Evolutionary conservation across 2,797 vertebrate species (phyloP).

Genomic region (Spondyliosoma cantharus): DNA sequence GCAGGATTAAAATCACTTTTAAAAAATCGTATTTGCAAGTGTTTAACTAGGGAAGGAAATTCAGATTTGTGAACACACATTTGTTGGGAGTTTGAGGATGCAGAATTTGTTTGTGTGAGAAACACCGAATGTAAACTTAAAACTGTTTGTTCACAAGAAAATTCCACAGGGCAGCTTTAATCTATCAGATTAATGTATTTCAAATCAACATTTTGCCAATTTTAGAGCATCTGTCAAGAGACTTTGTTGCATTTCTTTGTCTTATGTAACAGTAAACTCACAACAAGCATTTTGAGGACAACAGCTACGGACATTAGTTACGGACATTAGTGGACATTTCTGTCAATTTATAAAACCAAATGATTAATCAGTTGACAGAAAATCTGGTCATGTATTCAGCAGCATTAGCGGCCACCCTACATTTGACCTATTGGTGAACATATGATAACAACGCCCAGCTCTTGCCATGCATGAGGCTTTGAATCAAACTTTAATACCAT

Average conservation of each 20-base stretch:
- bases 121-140: not conserved
- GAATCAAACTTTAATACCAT: not conserved
- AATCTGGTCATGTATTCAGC: not conserved
- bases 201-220: not conserved
- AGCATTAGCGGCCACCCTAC: no score
- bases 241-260: not conserved
- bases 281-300: not conserved
- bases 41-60: accelerated
- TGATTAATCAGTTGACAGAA: not conserved
- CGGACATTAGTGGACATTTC: not conserved
- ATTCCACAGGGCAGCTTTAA: not conserved
- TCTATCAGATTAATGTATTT: not conserved
- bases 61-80: not conserved
- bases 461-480: not conserved
- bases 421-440: not conserved
- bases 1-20: not conserved
- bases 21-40: not conserved
- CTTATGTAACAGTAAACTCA: not conserved
- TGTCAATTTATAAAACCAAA: not conserved
- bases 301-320: not conserved
- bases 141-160: no score
- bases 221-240: not conserved
- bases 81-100: not conserved
- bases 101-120: not conserved
- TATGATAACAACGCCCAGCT: not conserved